Evolutionary conservation across 2,797 vertebrate genomes (phyloP).

Genomic region (Acanthornis magna): DNA sequence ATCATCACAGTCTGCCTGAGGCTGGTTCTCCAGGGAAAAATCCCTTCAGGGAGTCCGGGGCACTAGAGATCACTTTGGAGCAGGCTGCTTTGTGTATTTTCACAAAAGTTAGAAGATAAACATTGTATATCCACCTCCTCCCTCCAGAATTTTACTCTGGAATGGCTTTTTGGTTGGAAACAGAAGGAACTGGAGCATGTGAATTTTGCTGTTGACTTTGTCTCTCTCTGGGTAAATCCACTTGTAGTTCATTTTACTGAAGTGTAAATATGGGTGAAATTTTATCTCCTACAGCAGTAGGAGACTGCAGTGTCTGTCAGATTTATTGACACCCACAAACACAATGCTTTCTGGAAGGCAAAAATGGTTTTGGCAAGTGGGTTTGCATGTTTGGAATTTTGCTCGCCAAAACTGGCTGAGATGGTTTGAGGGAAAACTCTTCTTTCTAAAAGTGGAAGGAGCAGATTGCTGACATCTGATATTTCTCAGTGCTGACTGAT

Average conservation of each 20-base stretch:
- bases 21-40: not conserved
- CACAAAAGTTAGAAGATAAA: not conserved
- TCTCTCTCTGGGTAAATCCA: not conserved
- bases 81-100: not conserved
- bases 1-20: not conserved
- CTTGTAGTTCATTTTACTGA: not conserved
- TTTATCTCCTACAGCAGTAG: not conserved
- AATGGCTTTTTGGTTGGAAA: not conserved
- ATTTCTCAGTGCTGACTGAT: constrained; percentile 17
- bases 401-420: not conserved
- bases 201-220: not conserved
- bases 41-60: not conserved
- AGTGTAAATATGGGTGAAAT: constrained; percentile 4
- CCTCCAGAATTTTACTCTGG: not conserved
- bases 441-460: not conserved
- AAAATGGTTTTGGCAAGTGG: constrained; percentile 16
- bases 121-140: not conserved
- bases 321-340: not conserved
- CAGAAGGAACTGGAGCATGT: not conserved
- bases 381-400: not conserved
- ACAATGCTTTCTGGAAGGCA: not conserved
- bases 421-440: not conserved
- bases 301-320: constrained; percentile 9
- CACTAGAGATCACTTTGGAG: not conserved
- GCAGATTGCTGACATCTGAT: constrained; percentile 39